These are phyloP conservation scores for Sesia apiformis DNA, from an alignment of 2,888 invertebrate species.

Conservation along the genomic window DNA sequence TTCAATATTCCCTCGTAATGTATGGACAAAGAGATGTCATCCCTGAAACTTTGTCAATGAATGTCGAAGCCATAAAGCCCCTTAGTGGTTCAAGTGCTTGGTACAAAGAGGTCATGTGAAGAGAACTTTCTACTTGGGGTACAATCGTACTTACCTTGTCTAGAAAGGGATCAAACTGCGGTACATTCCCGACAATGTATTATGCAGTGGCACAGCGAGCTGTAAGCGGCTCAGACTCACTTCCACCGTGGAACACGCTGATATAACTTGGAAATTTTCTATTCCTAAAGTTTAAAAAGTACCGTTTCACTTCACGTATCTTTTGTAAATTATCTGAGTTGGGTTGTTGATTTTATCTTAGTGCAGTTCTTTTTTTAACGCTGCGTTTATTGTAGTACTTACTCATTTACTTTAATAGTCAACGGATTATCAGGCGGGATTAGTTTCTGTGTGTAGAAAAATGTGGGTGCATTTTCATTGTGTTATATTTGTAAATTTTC, in stretches of 20 bases:
- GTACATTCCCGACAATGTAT: slow-evolving; percentile 71
- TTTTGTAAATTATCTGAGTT: slow-evolving; percentile 46
- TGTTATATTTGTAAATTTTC: no score
- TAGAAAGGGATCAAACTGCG: slow-evolving; percentile 70
- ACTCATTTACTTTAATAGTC: not conserved
- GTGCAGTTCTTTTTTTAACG: not conserved
- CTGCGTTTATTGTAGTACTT: not conserved
- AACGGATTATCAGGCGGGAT: no score
- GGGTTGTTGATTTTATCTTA: slow-evolving; percentile 32
- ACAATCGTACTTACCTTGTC: slow-evolving; percentile 69
- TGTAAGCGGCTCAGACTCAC: slow-evolving; percentile 66
- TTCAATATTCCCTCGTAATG: no score
- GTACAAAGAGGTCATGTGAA: slow-evolving; percentile 57
- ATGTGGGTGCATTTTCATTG: no score
- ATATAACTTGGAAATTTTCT: slow-evolving; percentile 49
- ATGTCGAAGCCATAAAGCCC: slow-evolving; percentile 53
- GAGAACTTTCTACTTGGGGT: slow-evolving; percentile 54
- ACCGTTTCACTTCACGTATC: slow-evolving; percentile 43
- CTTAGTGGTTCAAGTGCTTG: slow-evolving; percentile 52
- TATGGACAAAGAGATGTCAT: no score
- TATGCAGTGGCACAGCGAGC: slow-evolving; percentile 60
- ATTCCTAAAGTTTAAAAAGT: slow-evolving; percentile 49
- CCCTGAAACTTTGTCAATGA: slow-evolving; percentile 66
- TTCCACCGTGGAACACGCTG: slow-evolving; percentile 41
- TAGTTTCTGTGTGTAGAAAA: no score